phyloP scores from a whole-genome alignment of 2,113 vertebrate species.

The Centropus bengalensis region DNA sequence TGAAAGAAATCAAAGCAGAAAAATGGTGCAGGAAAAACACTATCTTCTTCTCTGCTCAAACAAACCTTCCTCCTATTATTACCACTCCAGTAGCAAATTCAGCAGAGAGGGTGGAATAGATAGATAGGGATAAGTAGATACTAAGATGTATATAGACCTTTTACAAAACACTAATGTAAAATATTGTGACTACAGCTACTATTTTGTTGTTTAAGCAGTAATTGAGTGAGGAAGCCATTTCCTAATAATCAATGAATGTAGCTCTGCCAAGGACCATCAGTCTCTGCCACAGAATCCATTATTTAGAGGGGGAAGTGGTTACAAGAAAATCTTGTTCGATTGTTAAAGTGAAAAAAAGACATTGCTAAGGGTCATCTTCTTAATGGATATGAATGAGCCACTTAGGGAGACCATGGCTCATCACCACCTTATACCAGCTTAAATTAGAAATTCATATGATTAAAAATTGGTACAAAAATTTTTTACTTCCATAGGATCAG shows the following conservation, averaged over 20 bases:
- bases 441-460: neutral
- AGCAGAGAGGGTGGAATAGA: neutral
- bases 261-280: neutral
- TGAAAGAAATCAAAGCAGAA: neutral
- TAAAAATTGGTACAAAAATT: neutral
- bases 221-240: neutral
- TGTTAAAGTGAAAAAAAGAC: neutral
- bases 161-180: neutral
- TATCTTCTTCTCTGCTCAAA: neutral
- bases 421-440: neutral
- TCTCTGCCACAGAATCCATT: neutral
- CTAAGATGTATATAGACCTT: neutral
- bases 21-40: neutral
- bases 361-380: neutral
- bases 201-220: neutral
- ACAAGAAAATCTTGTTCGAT: neutral
- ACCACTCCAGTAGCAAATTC: neutral
- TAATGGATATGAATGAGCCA: neutral
- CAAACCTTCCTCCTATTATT: neutral
- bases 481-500: neutral
- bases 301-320: neutral
- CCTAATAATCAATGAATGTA: neutral
- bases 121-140: neutral
- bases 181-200: neutral
- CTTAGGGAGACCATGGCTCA: rapidly evolving